Evolutionary conservation across 2,113 vertebrate species (phyloP).

Genomic region (Tapirus terrestris): DNA sequence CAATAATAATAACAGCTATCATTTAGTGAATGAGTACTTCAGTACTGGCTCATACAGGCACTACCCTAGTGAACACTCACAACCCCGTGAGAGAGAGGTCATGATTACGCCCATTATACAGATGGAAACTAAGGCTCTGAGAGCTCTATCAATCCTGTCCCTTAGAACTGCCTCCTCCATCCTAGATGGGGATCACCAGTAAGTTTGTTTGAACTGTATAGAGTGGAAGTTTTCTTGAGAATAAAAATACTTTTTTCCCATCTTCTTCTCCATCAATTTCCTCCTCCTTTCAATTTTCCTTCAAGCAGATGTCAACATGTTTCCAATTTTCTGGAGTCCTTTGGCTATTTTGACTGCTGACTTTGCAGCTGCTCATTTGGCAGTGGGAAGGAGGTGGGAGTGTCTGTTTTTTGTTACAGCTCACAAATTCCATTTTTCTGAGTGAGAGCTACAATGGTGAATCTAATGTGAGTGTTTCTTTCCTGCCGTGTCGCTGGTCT

Average conservation of each 20-base stretch:
- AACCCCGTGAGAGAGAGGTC: not conserved
- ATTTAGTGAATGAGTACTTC: not conserved
- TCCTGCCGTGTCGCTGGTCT: not conserved
- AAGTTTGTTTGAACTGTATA: not conserved
- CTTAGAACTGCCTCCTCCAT: no score
- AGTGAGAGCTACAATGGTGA: not conserved
- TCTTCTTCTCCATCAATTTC: not conserved
- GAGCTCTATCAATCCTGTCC: not conserved
- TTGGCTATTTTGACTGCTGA: not conserved
- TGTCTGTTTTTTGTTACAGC: rapidly evolving
- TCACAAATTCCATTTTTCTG: not conserved
- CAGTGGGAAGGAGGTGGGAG: not conserved
- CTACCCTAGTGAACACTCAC: not conserved
- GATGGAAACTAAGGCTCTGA: not conserved
- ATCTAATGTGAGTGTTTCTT: not conserved
- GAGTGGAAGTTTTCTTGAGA: not conserved
- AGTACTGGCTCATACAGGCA: no score
- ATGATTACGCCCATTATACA: not conserved
- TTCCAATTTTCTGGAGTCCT: not conserved
- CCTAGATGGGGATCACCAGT: not conserved
- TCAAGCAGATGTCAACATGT: not conserved
- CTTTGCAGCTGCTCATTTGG: not conserved
- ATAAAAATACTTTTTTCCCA: not conserved
- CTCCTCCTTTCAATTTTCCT: not conserved
- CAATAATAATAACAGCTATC: not conserved